Evolutionary conservation across 2,113 vertebrate genomes (phyloP).

Genomic region (Nesogale talazaci): DNA sequence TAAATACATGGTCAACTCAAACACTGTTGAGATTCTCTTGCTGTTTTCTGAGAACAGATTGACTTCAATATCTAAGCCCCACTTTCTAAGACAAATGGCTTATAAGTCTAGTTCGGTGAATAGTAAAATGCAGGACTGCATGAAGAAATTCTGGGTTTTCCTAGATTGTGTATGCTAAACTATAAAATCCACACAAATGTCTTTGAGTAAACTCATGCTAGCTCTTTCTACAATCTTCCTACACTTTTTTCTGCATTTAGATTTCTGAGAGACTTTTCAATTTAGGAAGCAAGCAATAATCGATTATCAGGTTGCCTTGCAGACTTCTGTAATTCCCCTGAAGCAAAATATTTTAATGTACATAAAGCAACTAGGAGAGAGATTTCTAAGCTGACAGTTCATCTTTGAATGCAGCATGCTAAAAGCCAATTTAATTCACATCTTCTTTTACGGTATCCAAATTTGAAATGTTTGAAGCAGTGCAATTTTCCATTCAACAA

Average conservation of each 20-base stretch:
- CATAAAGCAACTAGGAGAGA: slow-evolving; percentile 53
- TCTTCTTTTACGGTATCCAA: slow-evolving; percentile 55
- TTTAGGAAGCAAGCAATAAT: slow-evolving; percentile 28
- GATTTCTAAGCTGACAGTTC: slow-evolving; percentile 66
- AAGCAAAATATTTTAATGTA: slow-evolving; percentile 67
- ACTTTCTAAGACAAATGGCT: slow-evolving; percentile 8
- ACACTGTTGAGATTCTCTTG: neutral
- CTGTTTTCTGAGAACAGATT: neutral
- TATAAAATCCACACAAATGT: slow-evolving; percentile 3
- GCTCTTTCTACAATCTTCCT: slow-evolving; percentile 39
- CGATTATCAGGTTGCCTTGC: slow-evolving; percentile 48
- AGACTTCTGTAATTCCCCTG: slow-evolving; percentile 49
- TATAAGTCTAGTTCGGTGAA: neutral
- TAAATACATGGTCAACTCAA: neutral
- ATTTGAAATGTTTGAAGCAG: slow-evolving; percentile 46
- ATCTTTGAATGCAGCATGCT: slow-evolving; percentile 56
- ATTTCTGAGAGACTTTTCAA: slow-evolving; percentile 62
- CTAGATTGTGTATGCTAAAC: slow-evolving; percentile 20
- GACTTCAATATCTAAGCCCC: neutral
- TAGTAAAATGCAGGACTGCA: slow-evolving; percentile 39
- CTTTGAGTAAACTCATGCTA: slow-evolving; percentile 39
- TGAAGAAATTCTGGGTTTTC: slow-evolving; percentile 34
- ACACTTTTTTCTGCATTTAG: slow-evolving; percentile 34
- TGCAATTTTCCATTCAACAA: slow-evolving; percentile 75
- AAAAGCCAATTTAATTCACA: slow-evolving; percentile 72